phyloP scores from a whole-genome alignment of 2,113 vertebrate species.

The Dicerorhinus sumatrensis region DNA sequence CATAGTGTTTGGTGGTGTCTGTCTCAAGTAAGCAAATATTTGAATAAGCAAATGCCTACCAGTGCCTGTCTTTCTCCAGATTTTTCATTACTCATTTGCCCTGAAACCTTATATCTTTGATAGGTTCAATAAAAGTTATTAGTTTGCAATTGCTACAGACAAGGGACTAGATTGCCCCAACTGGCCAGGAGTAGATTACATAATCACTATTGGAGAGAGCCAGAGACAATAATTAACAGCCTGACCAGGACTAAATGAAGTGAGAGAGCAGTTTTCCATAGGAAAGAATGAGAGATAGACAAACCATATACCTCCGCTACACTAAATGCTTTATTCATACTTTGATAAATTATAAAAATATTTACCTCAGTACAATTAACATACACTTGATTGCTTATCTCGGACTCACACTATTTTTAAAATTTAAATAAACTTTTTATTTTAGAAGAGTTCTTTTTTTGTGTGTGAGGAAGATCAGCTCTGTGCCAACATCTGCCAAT shows the following conservation, averaged over 20 bases:
- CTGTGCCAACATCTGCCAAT: too few relatives aligned
- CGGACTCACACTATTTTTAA: not conserved
- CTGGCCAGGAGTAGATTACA: not conserved
- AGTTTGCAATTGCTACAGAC: not conserved
- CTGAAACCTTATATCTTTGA: not conserved
- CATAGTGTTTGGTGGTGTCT: not conserved
- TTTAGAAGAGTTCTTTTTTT: not conserved
- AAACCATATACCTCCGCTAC: not conserved
- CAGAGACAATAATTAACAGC: not conserved
- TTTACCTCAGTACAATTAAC: not conserved
- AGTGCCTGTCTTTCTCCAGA: not conserved
- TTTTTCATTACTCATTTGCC: not conserved
- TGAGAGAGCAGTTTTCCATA: not conserved
- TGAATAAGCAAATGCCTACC: not conserved
- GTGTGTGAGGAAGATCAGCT: too few relatives aligned
- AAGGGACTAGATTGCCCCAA: not conserved
- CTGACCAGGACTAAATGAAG: not conserved
- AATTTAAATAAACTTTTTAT: not conserved
- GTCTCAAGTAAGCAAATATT: not conserved
- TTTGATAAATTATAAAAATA: not conserved
- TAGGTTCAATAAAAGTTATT: not conserved
- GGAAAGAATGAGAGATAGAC: too few relatives aligned
- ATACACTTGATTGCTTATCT: not conserved
- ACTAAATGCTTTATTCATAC: not conserved
- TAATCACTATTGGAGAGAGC: not conserved